Conservation (phyloP, 2,888 invertebrate species). For the Drosophila eohydei region DNA sequence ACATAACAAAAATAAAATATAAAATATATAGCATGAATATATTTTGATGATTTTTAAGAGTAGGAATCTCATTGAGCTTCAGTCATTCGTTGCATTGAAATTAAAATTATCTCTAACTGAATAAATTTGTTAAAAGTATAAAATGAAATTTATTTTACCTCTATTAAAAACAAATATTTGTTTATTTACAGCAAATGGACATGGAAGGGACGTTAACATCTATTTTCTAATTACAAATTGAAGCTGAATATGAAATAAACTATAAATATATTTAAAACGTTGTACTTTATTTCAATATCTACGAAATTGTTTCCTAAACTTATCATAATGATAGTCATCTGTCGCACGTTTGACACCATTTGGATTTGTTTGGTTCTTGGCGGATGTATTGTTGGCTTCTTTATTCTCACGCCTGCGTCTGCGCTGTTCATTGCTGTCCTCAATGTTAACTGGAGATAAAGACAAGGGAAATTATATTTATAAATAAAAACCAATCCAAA, state of each 20-base stretch:
- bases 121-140: not conserved
- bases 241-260: not conserved
- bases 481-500: not conserved
- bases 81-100: constrained; percentile 77
- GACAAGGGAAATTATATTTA: constrained; percentile 25
- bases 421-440: constrained; percentile 87
- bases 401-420: constrained; percentile 82
- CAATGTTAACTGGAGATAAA: constrained; percentile 91
- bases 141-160: not conserved
- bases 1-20: not conserved
- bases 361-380: constrained; percentile 86
- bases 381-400: constrained; percentile 84
- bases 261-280: constrained; percentile 5
- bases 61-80: constrained; percentile 82
- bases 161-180: not conserved
- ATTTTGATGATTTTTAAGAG: constrained; percentile 63
- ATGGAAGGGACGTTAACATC: not conserved
- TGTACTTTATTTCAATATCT: constrained; percentile 87
- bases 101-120: constrained; percentile 62
- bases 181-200: constrained; percentile 6
- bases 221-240: not conserved
- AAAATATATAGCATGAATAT: not conserved
- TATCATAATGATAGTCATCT: constrained; percentile 98
- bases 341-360: constrained; percentile 95
- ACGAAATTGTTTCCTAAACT: constrained; percentile 97